Percentiles rank a stretch among this genome's conserved stretches.
These are phyloP conservation scores for Pungitius pungitius DNA, from an alignment of 2,113 vertebrate genomes.

Conservation along the genomic window DNA sequence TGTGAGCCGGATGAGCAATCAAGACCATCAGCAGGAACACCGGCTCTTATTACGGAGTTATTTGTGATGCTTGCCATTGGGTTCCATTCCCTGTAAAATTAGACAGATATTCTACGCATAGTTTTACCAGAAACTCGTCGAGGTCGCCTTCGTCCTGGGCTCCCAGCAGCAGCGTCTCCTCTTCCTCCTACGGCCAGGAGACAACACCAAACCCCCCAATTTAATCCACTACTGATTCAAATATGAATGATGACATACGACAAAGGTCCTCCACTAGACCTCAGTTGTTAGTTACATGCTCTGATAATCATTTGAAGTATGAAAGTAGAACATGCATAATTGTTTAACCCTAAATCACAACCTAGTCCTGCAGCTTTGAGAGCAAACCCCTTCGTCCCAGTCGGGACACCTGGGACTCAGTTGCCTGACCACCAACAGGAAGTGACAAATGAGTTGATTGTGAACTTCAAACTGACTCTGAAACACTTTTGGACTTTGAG, in stretches of 20 bases:
- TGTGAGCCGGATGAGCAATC: not conserved
- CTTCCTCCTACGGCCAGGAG: not conserved
- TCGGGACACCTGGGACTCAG: slow-evolving; percentile 14
- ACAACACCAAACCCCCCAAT: too few species aligned
- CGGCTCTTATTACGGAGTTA: too few species aligned
- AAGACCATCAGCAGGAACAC: not conserved
- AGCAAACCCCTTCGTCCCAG: not conserved
- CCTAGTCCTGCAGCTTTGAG: not conserved
- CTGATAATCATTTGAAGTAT: not conserved
- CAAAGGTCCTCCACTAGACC: not conserved
- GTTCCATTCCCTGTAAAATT: not conserved
- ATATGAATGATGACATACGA: not conserved
- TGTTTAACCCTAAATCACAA: not conserved
- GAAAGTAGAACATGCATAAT: not conserved
- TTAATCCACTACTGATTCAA: not conserved
- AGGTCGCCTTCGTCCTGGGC: not conserved
- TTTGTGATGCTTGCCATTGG: not conserved
- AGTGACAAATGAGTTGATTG: not conserved
- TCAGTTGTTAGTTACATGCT: not conserved
- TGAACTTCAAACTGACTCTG: not conserved
- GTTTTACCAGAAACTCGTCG: not conserved
- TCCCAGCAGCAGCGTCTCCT: not conserved
- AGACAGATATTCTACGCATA: not conserved
- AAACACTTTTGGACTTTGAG: not conserved
- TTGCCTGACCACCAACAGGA: not conserved